These are phyloP conservation scores for Thunnus albacares DNA, from an alignment of 2,797 vertebrate species.

Conservation along the genomic window DNA sequence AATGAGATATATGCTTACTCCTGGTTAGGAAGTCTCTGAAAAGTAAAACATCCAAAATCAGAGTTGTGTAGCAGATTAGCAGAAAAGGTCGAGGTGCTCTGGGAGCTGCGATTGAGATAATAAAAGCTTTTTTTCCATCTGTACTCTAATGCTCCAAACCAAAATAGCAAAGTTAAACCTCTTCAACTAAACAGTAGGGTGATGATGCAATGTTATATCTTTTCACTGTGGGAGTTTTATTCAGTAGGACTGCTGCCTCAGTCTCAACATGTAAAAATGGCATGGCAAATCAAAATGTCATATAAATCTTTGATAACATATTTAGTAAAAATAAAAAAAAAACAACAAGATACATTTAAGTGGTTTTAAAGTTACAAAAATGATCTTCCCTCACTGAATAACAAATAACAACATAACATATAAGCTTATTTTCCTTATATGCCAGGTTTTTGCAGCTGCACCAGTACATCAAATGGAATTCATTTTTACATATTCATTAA, in stretches of 20 bases:
- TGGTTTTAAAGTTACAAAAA: slow-evolving; percentile 2
- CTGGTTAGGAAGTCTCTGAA: slow-evolving; percentile 1
- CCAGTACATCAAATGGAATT: background rate
- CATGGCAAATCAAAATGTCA: background rate
- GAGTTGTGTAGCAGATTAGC: background rate
- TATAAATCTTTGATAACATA: slow-evolving; percentile 1
- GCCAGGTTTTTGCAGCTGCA: background rate
- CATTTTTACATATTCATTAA: background rate
- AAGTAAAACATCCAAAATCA: background rate
- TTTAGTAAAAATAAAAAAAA: background rate
- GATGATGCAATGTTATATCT: background rate
- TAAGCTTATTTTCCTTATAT: background rate
- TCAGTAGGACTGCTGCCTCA: background rate
- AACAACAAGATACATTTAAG: background rate
- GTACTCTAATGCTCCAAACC: no score
- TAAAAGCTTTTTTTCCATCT: background rate
- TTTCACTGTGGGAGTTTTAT: slow-evolving; percentile 4
- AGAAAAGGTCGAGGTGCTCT: background rate
- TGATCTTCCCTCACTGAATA: background rate
- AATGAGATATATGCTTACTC: background rate
- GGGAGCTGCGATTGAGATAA: background rate
- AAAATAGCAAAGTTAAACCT: background rate
- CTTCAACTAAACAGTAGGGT: background rate
- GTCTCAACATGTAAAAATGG: background rate
- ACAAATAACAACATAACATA: background rate